These are phyloP conservation scores for Molorchus minor DNA, from an alignment of 2,888 invertebrate genomes.

Conservation along the genomic window DNA sequence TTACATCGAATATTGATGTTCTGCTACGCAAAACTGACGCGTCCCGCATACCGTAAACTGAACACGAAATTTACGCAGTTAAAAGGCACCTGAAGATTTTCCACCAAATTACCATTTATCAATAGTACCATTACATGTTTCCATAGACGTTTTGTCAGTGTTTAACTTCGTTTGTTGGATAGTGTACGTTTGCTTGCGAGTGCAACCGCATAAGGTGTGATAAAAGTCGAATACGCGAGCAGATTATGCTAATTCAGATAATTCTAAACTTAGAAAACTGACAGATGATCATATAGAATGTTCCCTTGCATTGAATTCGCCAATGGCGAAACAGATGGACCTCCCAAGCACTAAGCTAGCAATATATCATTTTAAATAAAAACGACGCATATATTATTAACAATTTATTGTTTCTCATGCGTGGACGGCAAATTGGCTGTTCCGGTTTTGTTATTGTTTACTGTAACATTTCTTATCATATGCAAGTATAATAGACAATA, in stretches of 20 bases:
- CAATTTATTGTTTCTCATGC: background rate
- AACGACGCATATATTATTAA: constrained; percentile 4
- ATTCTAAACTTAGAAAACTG: constrained; percentile 20
- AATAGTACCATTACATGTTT: too few species aligned
- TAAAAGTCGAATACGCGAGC: constrained; percentile 16
- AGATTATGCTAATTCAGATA: constrained; percentile 21
- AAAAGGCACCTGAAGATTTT: too few species aligned
- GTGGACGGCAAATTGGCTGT: background rate
- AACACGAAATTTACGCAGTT: too few species aligned
- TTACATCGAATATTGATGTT: too few species aligned
- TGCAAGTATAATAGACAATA: background rate
- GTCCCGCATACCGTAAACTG: too few species aligned
- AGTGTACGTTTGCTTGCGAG: too few species aligned
- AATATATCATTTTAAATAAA: constrained; percentile 8
- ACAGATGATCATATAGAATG: constrained; percentile 20
- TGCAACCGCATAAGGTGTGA: constrained; percentile 18
- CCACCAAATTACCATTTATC: too few species aligned
- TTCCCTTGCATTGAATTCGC: background rate
- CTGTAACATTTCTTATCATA: background rate
- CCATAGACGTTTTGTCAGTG: too few species aligned
- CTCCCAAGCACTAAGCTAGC: constrained; percentile 20
- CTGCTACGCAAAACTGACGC: too few species aligned
- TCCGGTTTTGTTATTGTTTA: constrained; percentile 5
- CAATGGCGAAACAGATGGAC: constrained; percentile 16
- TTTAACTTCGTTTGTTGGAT: too few species aligned